Percentiles rank a stretch among this genome's conserved stretches.
phyloP scores from a whole-genome alignment of 2,888 invertebrate species.

The Helobdella robusta region DNA sequence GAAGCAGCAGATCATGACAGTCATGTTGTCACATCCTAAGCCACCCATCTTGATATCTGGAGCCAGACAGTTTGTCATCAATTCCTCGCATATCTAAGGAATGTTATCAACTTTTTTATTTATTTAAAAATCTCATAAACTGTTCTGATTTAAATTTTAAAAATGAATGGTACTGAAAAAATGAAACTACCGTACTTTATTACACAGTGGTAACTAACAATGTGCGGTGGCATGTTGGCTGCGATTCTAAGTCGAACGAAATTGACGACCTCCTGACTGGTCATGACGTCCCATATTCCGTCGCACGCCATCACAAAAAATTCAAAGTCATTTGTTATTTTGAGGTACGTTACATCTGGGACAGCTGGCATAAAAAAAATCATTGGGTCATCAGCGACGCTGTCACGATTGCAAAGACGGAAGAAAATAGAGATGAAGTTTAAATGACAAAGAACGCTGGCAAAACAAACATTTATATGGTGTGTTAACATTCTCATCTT shows the following conservation, averaged over 20 bases:
- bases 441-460: conserved; percentile 1
- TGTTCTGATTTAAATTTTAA: too few species aligned
- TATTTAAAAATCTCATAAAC: too few species aligned
- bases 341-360: conserved; percentile 77
- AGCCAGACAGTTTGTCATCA: conserved; percentile 85
- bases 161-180: too few species aligned
- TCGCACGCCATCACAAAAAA: conserved; percentile 94
- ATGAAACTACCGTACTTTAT: too few species aligned
- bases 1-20: conserved; percentile 78
- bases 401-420: too few species aligned
- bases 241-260: conserved; percentile 77
- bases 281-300: conserved; percentile 97
- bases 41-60: conserved; percentile 95
- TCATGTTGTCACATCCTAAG: conserved; percentile 98
- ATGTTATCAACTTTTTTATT: neutral
- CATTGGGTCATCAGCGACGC: too few species aligned
- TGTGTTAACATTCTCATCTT: too few species aligned
- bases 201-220: conserved; percentile 47
- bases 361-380: conserved; percentile 58
- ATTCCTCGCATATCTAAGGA: conserved; percentile 74
- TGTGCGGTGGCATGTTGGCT: conserved; percentile 75
- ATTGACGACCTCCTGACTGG: conserved; percentile 81
- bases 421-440: neutral
- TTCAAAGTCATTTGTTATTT: conserved; percentile 80
- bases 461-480: neutral